A percentile compares a stretch with the other conserved stretches of the same genome.
Evolutionary conservation across 2,888 invertebrate genomes (phyloP).

Genomic region (Conus canariensis): DNA sequence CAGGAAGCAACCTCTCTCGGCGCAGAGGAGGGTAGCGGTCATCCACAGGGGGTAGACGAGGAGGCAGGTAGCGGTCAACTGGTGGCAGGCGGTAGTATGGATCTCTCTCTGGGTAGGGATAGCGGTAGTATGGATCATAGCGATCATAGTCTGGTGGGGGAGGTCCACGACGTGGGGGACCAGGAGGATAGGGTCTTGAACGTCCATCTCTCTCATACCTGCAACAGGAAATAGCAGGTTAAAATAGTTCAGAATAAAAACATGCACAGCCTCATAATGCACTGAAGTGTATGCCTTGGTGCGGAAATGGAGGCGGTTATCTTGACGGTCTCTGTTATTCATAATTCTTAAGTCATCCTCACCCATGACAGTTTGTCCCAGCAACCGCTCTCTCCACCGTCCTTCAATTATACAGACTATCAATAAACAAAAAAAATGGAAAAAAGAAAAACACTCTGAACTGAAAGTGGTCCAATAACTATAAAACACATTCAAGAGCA

Average conservation of each 20-base stretch:
- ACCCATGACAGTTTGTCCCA: no score
- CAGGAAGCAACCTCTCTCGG: conserved; percentile 44
- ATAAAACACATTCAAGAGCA: no score
- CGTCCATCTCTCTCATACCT: conserved; percentile 20
- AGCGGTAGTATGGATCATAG: conserved; percentile 57
- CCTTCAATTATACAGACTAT: no score
- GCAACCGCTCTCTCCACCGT: no score
- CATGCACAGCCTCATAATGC: no score
- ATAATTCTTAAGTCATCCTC: no score
- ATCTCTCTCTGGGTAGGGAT: conserved; percentile 58
- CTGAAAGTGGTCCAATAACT: no score
- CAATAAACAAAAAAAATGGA: no score
- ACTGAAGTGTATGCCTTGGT: no score
- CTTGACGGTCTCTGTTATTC: no score
- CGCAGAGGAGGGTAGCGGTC: conserved; percentile 54
- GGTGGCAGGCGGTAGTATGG: conserved; percentile 65
- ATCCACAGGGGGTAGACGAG: conserved; percentile 56
- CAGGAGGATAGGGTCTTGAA: conserved; percentile 46
- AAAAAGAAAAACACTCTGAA: no score
- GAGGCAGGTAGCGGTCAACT: conserved; percentile 59
- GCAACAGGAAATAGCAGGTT: neutral
- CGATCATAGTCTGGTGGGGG: conserved; percentile 50
- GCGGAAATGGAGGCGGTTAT: no score
- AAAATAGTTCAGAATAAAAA: neutral
- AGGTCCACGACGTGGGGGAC: conserved; percentile 36